These are phyloP conservation scores for Dermochelys coriacea DNA, from an alignment of 2,797 vertebrate species.

Conservation along the genomic window DNA sequence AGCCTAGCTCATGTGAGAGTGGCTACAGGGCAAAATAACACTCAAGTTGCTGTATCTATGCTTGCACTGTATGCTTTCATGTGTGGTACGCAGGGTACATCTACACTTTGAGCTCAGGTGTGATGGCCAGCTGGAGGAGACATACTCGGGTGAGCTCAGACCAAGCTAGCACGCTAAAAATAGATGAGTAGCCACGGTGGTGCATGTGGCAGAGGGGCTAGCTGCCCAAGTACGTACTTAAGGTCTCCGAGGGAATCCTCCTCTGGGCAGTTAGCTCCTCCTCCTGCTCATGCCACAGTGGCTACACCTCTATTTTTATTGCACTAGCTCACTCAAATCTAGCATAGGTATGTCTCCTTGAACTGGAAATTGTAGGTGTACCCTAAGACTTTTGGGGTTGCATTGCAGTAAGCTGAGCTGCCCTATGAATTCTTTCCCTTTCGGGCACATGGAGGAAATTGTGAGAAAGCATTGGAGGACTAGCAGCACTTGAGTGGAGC, in stretches of 20 bases:
- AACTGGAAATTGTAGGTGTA: neutral
- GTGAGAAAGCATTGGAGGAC: neutral
- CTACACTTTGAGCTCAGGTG: neutral
- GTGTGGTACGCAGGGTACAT: neutral
- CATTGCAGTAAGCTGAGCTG: neutral
- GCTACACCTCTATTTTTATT: neutral
- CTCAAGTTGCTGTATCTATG: neutral
- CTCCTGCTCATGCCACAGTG: neutral
- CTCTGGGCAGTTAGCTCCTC: neutral
- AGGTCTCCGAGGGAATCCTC: neutral
- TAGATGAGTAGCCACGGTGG: neutral
- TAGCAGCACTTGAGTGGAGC: neutral
- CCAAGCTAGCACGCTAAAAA: neutral
- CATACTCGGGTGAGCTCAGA: neutral
- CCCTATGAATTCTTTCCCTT: neutral
- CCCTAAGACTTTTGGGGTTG: neutral
- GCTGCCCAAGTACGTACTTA: neutral
- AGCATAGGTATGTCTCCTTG: neutral
- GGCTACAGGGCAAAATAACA: neutral
- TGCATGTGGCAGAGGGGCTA: neutral
- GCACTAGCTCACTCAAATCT: neutral
- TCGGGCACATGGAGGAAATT: neutral
- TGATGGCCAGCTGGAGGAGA: neutral
- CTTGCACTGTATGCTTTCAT: neutral
- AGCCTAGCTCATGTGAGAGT: neutral